A percentile compares a stretch with the other conserved stretches of the same genome.
phyloP scores from a whole-genome alignment of 2,888 invertebrate genomes.

The Sclerodermus sp. region DNA sequence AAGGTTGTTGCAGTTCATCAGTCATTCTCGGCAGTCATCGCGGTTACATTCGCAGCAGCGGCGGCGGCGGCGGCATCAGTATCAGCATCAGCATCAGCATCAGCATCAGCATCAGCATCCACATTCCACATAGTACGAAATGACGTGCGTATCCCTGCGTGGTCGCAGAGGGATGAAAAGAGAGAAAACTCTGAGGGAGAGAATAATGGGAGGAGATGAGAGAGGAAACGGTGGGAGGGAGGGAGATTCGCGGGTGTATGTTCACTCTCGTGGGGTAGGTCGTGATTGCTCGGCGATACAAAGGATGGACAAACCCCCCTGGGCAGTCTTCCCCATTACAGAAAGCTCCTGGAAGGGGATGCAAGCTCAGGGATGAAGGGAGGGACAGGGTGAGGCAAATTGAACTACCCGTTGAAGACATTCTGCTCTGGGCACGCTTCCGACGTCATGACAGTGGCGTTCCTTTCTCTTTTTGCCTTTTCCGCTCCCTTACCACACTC shows the following conservation, averaged over 20 bases:
- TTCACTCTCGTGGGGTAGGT: constrained; percentile 49
- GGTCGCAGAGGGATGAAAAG: constrained; percentile 11
- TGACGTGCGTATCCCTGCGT: constrained; percentile 53
- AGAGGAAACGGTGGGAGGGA: constrained; percentile 16
- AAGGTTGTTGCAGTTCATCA: constrained; percentile 55
- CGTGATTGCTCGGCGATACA: constrained; percentile 57
- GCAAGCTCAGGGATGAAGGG: constrained; percentile 3
- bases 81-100: constrained; percentile 29
- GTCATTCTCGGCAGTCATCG: constrained; percentile 53
- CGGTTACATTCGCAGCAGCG: constrained; percentile 44
- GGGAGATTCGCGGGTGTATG: constrained; percentile 13
- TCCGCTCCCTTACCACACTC: not conserved
- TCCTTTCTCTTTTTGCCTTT: constrained; percentile 1
- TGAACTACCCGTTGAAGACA: constrained; percentile 30
- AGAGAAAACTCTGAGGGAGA: constrained; percentile 7
- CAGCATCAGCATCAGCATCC: constrained; percentile 35
- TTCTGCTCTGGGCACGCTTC: constrained; percentile 21
- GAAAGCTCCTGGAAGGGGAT: constrained; percentile 25
- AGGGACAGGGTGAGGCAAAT: constrained; percentile 22
- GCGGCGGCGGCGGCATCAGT: too few species aligned
- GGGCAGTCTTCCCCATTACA: constrained; percentile 46
- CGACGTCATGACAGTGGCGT: constrained; percentile 21
- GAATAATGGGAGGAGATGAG: constrained; percentile 12
- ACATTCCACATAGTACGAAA: constrained; percentile 41
- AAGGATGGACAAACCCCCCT: constrained; percentile 55